phyloP scores from a whole-genome alignment of 1,140 invertebrate genomes.

The Globodera rostochiensis region DNA sequence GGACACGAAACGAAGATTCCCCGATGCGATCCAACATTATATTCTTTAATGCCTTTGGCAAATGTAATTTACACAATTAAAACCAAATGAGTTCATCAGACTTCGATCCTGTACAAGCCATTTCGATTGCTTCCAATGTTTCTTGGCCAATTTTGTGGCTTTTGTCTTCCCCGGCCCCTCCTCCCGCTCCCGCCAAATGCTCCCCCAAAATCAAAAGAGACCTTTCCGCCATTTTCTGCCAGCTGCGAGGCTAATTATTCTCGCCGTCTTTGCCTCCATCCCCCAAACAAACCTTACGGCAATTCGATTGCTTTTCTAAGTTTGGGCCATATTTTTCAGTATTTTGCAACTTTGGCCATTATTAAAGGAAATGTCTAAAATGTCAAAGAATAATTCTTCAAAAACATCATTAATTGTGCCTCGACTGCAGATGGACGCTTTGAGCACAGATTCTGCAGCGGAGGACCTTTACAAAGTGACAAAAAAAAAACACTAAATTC shows the following conservation, averaged over 20 bases:
- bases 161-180: too few species aligned
- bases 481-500: background rate
- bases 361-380: background rate
- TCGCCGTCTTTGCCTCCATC: background rate
- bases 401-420: background rate
- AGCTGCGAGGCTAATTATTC: background rate
- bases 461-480: conserved; percentile 2
- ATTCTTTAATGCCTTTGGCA: too few species aligned
- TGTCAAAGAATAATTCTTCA: background rate
- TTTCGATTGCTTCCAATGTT: too few species aligned
- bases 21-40: too few species aligned
- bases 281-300: background rate
- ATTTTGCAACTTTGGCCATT: too few species aligned
- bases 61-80: too few species aligned
- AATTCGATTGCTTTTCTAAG: background rate
- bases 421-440: conserved; percentile 1
- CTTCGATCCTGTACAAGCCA: too few species aligned
- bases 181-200: background rate
- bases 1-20: too few species aligned
- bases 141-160: too few species aligned
- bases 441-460: background rate
- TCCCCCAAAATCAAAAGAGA: background rate
- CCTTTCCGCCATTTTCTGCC: background rate
- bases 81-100: too few species aligned
- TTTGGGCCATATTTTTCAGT: background rate